Conservation (phyloP, 2,888 invertebrate genomes). For the Dryobotodes eremita region DNA sequence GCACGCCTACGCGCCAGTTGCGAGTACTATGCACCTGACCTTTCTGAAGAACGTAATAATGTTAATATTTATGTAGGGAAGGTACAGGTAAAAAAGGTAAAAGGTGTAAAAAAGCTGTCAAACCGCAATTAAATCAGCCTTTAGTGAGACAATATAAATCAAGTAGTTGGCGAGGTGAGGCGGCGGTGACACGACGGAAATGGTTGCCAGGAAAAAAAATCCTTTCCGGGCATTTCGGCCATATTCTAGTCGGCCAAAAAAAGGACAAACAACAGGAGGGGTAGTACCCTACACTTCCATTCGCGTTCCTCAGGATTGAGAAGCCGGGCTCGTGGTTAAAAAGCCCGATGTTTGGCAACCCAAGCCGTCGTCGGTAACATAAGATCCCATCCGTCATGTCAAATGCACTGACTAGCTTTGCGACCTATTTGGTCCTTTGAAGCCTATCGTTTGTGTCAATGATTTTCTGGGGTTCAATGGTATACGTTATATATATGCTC, state of each 20-base stretch:
- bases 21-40: neutral
- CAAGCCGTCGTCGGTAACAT: neutral
- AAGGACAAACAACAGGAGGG: neutral
- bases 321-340: neutral
- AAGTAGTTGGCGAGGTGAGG: neutral
- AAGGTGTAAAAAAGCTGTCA: neutral
- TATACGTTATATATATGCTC: too few relatives aligned
- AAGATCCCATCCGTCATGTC: neutral
- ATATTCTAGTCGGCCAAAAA: neutral
- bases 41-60: neutral
- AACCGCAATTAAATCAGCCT: neutral
- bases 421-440: neutral
- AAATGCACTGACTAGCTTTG: conserved; percentile 9
- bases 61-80: too few relatives aligned
- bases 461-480: conserved; percentile 4
- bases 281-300: neutral
- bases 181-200: neutral
- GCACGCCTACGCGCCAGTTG: neutral
- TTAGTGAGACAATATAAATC: neutral
- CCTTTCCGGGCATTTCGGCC: neutral
- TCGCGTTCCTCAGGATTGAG: neutral
- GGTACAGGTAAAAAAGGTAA: too few relatives aligned
- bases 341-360: conserved; percentile 1
- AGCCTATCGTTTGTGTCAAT: neutral
- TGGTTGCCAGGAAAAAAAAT: neutral